Conservation (phyloP, 2,113 vertebrate genomes). For the Kryptolebias marmoratus region DNA sequence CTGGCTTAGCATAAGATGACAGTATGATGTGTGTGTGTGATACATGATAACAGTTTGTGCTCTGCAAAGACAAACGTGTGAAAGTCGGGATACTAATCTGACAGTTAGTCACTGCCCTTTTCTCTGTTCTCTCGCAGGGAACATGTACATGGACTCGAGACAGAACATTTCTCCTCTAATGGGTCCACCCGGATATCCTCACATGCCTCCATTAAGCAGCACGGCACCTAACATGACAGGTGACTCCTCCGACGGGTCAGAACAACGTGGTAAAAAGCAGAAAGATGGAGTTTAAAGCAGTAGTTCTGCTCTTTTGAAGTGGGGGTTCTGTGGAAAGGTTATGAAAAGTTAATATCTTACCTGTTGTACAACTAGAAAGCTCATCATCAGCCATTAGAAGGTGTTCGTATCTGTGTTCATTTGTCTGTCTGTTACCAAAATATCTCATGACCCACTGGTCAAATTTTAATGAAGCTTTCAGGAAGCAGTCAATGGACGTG, state of each 20-base stretch:
- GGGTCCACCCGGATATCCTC: slow-evolving; percentile 86
- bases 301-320: no score
- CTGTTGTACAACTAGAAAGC: no score
- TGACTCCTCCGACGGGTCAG: slow-evolving; percentile 59
- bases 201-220: slow-evolving; percentile 84
- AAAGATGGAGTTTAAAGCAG: background rate
- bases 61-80: slow-evolving; percentile 39
- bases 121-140: slow-evolving; percentile 78
- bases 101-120: slow-evolving; percentile 57
- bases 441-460: no score
- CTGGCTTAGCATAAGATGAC: slow-evolving; percentile 29
- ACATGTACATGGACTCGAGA: slow-evolving; percentile 88
- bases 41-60: slow-evolving; percentile 17
- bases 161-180: slow-evolving; percentile 88
- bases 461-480: no score
- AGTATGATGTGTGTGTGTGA: slow-evolving; percentile 15
- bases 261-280: slow-evolving; percentile 2
- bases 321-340: no score
- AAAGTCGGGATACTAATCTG: slow-evolving; percentile 40
- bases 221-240: slow-evolving; percentile 83
- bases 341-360: no score
- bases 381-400: no score
- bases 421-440: no score
- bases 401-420: no score
- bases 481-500: no score